Evolutionary conservation across 2,888 invertebrate species (phyloP).

Genomic region (Cephus pulcher): DNA sequence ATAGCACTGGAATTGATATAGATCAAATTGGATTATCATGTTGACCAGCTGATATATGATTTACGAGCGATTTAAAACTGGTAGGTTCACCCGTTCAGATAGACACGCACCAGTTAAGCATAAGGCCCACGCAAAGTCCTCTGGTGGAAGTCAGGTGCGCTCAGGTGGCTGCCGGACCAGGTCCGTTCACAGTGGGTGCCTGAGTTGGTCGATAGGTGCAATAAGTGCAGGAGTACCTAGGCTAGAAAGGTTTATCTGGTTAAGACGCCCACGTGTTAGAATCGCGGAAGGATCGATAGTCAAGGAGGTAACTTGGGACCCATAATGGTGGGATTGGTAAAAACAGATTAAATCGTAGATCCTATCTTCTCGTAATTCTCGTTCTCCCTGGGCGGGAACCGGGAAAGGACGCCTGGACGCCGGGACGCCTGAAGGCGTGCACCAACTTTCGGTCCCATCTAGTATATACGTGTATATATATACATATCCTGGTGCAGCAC

Average conservation of each 20-base stretch:
- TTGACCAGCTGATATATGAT: neutral
- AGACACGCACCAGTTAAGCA: neutral
- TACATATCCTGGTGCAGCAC: slow-evolving; percentile 41
- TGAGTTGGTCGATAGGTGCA: neutral
- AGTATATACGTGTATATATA: slow-evolving; percentile 22
- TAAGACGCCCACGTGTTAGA: neutral
- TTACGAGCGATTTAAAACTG: neutral
- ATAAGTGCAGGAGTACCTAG: neutral
- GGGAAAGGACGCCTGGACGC: slow-evolving; percentile 23
- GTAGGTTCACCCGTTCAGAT: neutral
- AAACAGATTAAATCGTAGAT: slow-evolving; percentile 53
- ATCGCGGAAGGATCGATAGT: slow-evolving; percentile 20
- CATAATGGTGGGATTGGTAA: slow-evolving; percentile 47
- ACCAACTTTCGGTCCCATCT: slow-evolving; percentile 33
- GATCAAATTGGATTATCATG: neutral
- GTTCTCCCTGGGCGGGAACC: slow-evolving; percentile 49
- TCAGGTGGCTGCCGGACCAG: slow-evolving; percentile 23
- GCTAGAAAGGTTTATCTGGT: neutral
- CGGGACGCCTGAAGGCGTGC: slow-evolving; percentile 34
- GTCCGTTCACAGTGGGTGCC: neutral
- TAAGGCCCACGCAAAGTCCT: slow-evolving; percentile 36
- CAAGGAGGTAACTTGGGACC: slow-evolving; percentile 15
- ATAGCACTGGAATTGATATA: neutral
- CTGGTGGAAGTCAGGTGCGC: slow-evolving; percentile 40
- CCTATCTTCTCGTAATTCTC: slow-evolving; percentile 34